Percentiles rank a stretch among this genome's conserved stretches.
Conservation (phyloP, 2,888 invertebrate genomes). For the Napeogenes sylphis region DNA sequence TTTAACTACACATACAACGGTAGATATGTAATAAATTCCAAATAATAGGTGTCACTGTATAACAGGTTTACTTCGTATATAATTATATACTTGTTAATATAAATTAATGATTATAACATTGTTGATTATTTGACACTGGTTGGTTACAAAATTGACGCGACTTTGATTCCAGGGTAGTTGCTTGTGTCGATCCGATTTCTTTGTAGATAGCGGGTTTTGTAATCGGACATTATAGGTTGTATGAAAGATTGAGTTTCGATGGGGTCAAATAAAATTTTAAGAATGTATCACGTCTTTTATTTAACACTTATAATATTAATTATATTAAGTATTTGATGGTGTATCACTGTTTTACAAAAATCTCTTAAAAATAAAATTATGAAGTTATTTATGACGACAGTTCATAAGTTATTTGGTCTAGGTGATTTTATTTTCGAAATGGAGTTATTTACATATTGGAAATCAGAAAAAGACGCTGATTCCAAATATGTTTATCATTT, state of each 20-base stretch:
- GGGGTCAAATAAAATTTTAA: constrained; percentile 76
- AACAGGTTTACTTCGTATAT: constrained; percentile 75
- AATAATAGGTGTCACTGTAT: constrained; percentile 75
- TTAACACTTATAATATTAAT: constrained; percentile 9
- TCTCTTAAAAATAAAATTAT: no score
- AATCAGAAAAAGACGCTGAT: no score
- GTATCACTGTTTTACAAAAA: background rate
- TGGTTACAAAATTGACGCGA: constrained; percentile 31
- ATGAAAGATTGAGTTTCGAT: constrained; percentile 70
- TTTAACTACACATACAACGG: constrained; percentile 45
- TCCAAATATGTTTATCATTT: no score
- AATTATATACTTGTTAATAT: constrained; percentile 76
- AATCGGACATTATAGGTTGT: constrained; percentile 59
- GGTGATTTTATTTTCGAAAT: no score
- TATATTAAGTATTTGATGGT: background rate
- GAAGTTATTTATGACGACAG: no score
- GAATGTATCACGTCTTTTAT: constrained; percentile 46
- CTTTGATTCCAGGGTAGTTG: constrained; percentile 44
- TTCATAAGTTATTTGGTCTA: no score
- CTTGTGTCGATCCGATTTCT: constrained; percentile 42
- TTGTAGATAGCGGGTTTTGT: constrained; percentile 53
- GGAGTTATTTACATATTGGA: no score
- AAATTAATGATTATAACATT: constrained; percentile 70
- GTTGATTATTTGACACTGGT: constrained; percentile 63
- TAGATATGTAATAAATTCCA: constrained; percentile 56